These are phyloP conservation scores for Nothura maculosa DNA, from an alignment of 2,797 vertebrate species.

Conservation along the genomic window DNA sequence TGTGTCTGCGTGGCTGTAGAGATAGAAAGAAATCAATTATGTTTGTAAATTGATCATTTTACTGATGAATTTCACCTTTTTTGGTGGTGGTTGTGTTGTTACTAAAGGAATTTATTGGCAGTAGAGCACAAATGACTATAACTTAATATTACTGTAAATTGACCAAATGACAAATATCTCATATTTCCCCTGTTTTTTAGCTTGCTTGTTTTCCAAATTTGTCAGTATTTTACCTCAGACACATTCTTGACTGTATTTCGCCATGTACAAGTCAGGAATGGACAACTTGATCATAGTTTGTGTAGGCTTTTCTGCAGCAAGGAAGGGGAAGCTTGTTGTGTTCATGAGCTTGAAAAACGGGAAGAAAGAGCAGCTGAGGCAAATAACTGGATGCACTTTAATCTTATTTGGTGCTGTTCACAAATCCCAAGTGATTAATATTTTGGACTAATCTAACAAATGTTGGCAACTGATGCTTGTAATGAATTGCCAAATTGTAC, in stretches of 20 bases:
- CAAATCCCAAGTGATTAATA: not conserved
- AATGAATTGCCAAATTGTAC: not conserved
- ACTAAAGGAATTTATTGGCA: not conserved
- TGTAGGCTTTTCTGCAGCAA: not conserved
- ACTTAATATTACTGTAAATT: not conserved
- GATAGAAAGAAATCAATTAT: constrained; percentile 38
- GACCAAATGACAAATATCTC: not conserved
- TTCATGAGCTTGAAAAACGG: not conserved
- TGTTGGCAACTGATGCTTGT: not conserved
- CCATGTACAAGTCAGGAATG: not conserved
- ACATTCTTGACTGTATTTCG: not conserved
- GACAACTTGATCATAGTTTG: not conserved
- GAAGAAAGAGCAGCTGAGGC: not conserved
- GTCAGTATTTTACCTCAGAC: not conserved
- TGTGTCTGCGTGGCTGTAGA: not conserved
- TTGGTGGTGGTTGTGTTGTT: not conserved
- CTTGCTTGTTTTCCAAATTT: not conserved
- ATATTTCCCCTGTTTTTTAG: not conserved
- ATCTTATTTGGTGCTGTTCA: not conserved
- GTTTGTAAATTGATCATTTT: not conserved
- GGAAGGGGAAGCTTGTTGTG: not conserved
- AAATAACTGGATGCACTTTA: not conserved
- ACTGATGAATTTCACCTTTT: not conserved
- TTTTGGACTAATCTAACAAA: not conserved
- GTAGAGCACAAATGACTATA: too few relatives aligned